Base-by-base conservation (phyloP, 2,888 invertebrate species). In the Pherbina coryleti region DNA sequence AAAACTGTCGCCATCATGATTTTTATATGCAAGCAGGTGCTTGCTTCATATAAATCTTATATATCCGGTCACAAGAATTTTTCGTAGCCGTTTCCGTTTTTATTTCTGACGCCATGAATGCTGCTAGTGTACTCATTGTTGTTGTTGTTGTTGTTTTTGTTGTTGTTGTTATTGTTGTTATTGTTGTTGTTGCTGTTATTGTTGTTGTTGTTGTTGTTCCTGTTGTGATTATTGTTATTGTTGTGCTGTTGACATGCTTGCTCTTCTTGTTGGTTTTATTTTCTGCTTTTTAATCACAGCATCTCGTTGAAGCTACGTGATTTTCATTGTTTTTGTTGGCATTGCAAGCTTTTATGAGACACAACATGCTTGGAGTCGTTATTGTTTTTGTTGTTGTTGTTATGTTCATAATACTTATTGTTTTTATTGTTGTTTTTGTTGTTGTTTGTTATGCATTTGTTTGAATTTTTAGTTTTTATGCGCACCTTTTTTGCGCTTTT, bases 1-100 rank as follows among this genome's bases (percentile, higher is more conserved):
- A 44, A 34, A 51, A 57, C 14, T 60, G 53, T 66, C 71, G 55
- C 79, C 75, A 75, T 81, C 79, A 81, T 79, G 78, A 81, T 80
- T 79, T 78, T 78, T 78, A 77, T 74, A 77, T 75, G 62, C 69
- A 74, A 62, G 55, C 75, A 71, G 77, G 71, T 77, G 75, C 77
- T 66, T 37, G 53, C 31, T n/a, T 25, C 8, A 55, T 44, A 62
- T 66, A 66, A 75, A 75, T 75, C 75, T 67, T 75, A 53, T 37
- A 22, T 67, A 67, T 66, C 75, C 75, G 75, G 66, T 67, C 66
- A 67, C 75, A 66, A 67, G 75, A 67, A 75, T 67, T 75, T 62
- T 49, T 53, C 55, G 67, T 55, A 37, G 34, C 71, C 66, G 66
- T 22, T 75, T 74, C 37, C 44, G 22, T 5, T 72, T 72, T 31